A percentile compares a stretch with the other conserved stretches of the same genome.
These are phyloP conservation scores for Dioctria rufipes DNA, from an alignment of 2,888 invertebrate species.

Conservation along the genomic window DNA sequence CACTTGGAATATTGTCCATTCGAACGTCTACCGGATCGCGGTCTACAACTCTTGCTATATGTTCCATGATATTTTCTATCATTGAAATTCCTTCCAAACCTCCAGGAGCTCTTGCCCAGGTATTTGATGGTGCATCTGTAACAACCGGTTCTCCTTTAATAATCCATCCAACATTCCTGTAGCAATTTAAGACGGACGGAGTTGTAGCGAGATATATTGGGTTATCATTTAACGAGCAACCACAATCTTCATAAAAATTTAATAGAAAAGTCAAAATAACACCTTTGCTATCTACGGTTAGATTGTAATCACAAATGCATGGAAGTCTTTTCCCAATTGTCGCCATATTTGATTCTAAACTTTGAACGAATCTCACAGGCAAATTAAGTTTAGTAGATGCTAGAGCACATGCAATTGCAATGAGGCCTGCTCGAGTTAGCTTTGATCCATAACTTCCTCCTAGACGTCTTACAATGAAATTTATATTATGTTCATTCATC, in stretches of 20 bases:
- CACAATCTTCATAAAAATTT: conserved; percentile 68
- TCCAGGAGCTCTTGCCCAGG: conserved; percentile 78
- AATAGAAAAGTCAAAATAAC: conserved; percentile 72
- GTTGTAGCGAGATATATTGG: conserved; percentile 67
- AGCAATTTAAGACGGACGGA: conserved; percentile 74
- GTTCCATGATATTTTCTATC: conserved; percentile 79
- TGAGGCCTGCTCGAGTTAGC: conserved; percentile 74
- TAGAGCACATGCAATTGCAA: conserved; percentile 78
- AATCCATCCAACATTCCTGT: conserved; percentile 78
- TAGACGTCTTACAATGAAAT: conserved; percentile 65
- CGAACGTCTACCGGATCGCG: conserved; percentile 76
- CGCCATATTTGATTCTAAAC: conserved; percentile 79
- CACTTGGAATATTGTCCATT: conserved; percentile 72
- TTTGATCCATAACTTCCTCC: conserved; percentile 87
- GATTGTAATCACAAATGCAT: conserved; percentile 75
- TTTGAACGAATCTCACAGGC: conserved; percentile 79
- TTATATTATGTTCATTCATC: conserved; percentile 71
- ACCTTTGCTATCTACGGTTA: conserved; percentile 75
- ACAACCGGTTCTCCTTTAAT: conserved; percentile 76
- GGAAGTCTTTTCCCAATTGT: conserved; percentile 77
- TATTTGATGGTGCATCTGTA: conserved; percentile 80
- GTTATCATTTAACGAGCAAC: conserved; percentile 74
- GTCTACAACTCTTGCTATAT: conserved; percentile 74
- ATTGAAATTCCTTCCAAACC: conserved; percentile 77
- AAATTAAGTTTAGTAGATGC: conserved; percentile 78